Evolutionary conservation across 2,113 vertebrate species (phyloP).

Genomic region (Sigmodon hispidus): DNA sequence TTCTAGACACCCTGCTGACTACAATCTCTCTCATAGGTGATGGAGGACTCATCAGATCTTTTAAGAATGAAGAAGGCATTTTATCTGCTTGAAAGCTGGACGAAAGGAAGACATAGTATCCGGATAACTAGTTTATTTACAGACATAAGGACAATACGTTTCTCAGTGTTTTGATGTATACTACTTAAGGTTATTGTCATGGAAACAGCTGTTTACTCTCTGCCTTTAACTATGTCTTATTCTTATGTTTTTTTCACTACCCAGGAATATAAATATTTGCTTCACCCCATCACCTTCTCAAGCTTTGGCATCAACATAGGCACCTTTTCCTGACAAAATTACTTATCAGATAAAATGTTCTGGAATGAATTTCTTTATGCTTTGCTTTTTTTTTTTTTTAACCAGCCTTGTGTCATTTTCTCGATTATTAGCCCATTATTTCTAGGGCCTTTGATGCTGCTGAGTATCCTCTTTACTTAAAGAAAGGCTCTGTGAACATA

Average conservation of each 20-base stretch:
- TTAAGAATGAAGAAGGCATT: slow-evolving; percentile 33
- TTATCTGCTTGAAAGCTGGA: slow-evolving; percentile 30
- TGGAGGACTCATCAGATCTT: background rate
- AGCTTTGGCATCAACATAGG: background rate
- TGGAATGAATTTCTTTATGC: background rate
- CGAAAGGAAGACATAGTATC: slow-evolving; percentile 27
- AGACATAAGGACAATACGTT: slow-evolving; percentile 49
- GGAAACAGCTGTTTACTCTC: slow-evolving; percentile 2
- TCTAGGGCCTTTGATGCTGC: background rate
- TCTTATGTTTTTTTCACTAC: background rate
- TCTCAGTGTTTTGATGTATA: slow-evolving; percentile 45
- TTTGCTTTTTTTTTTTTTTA: too few species aligned
- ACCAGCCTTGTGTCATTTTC: background rate
- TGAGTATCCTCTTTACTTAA: slow-evolving; percentile 33
- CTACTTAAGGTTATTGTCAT: slow-evolving; percentile 21
- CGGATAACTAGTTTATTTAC: slow-evolving; percentile 39
- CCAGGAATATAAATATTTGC: slow-evolving; percentile 17
- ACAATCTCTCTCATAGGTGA: slow-evolving; percentile 1
- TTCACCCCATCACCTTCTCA: background rate
- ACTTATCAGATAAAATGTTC: background rate
- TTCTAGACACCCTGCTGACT: slow-evolving; percentile 17
- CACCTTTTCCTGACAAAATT: background rate
- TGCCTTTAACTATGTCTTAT: background rate
- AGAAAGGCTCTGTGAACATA: background rate
- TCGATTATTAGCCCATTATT: background rate